phyloP scores from a whole-genome alignment of 1,140 invertebrate species.

The Trachymyrmex cornetzi region DNA sequence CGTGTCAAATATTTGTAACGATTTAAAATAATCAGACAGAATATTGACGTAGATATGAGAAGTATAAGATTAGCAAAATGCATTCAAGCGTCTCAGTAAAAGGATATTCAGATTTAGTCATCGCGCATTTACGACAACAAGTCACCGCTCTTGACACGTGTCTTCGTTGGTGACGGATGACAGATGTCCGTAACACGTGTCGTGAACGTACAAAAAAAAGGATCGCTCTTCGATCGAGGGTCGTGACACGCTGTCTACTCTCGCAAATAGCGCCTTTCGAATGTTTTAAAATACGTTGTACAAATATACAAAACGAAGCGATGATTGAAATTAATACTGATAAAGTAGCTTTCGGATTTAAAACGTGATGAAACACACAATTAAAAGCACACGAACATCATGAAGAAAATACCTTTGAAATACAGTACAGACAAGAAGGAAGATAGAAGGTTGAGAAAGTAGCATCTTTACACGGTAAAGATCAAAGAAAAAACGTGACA shows the following conservation, averaged over 20 bases:
- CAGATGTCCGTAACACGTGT: conserved; percentile 75
- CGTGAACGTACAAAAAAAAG: conserved; percentile 41
- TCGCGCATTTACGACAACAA: conserved; percentile 67
- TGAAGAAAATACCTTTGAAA: conserved; percentile 47
- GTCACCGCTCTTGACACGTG: conserved; percentile 69
- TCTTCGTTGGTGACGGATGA: conserved; percentile 70
- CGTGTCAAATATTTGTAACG: background rate
- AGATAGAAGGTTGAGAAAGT: background rate
- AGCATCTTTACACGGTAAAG: conserved; percentile 11
- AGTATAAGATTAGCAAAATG: conserved; percentile 26
- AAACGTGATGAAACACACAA: background rate
- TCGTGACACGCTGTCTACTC: conserved; percentile 33
- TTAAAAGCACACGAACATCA: background rate
- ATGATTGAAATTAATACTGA: conserved; percentile 29
- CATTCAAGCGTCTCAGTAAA: background rate
- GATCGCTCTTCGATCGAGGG: conserved; percentile 66
- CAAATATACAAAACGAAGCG: conserved; percentile 27
- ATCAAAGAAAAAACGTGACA: conserved; percentile 53
- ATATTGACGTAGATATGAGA: background rate
- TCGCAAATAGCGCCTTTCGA: conserved; percentile 50
- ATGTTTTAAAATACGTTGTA: conserved; percentile 40
- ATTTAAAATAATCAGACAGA: background rate
- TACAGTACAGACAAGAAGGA: conserved; percentile 4
- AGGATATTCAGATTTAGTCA: conserved; percentile 64
- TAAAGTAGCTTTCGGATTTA: background rate